Evolutionary conservation across 1,140 invertebrate species (phyloP).

Genomic region (Listronotus oregonensis): DNA sequence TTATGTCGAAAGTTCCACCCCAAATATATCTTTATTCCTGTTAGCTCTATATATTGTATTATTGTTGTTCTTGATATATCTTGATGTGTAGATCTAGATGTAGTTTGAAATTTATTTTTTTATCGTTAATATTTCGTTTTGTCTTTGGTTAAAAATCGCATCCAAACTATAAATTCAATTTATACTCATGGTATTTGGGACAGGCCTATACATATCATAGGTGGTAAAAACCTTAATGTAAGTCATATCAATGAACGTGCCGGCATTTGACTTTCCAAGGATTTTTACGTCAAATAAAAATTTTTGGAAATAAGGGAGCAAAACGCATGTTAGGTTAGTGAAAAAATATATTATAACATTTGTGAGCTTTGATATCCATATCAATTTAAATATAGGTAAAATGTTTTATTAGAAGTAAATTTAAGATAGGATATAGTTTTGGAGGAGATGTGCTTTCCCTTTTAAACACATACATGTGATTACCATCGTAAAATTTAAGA

Average conservation of each 20-base stretch:
- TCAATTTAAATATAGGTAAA: constrained; percentile 24
- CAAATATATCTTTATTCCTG: too few species aligned
- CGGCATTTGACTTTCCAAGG: constrained; percentile 21
- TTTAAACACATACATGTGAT: background rate
- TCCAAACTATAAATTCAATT: constrained; percentile 22
- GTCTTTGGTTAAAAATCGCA: constrained; percentile 16
- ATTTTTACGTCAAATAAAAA: constrained; percentile 18
- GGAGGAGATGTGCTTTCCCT: background rate
- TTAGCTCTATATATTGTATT: constrained; percentile 6
- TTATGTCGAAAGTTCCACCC: too few species aligned
- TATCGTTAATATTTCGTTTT: constrained; percentile 11
- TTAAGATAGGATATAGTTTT: constrained; percentile 12
- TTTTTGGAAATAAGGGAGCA: constrained; percentile 26
- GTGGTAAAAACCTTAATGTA: constrained; percentile 10
- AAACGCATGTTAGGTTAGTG: constrained; percentile 26
- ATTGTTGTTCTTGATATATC: constrained; percentile 30
- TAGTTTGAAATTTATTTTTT: constrained; percentile 9
- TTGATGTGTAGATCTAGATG: constrained; percentile 10
- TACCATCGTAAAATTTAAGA: background rate
- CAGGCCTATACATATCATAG: constrained; percentile 36
- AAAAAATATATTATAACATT: constrained; percentile 30
- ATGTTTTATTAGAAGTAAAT: constrained; percentile 6
- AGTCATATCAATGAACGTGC: constrained; percentile 33
- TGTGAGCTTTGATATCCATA: constrained; percentile 37
- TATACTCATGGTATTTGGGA: background rate